Percentiles rank a stretch among this genome's conserved stretches.
These are phyloP conservation scores for Sceloporus tristichus DNA, from an alignment of 2,113 vertebrate species.

Conservation along the genomic window DNA sequence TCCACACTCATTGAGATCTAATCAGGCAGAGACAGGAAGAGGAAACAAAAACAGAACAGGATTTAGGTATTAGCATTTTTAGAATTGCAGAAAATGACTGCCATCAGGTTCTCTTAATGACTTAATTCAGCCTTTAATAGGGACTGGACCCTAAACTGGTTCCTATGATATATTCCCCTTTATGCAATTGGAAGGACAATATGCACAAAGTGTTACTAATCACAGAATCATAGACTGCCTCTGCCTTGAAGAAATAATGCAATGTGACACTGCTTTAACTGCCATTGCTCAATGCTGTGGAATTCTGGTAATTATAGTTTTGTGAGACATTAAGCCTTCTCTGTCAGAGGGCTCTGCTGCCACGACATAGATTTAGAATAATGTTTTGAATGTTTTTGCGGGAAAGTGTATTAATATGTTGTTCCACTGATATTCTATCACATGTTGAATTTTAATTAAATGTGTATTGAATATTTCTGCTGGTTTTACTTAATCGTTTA, in stretches of 20 bases:
- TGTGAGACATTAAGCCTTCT: too few species aligned
- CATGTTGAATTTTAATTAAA: slow-evolving; percentile 12
- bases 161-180: not conserved
- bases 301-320: too few species aligned
- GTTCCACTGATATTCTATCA: accelerated
- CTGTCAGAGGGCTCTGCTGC: too few species aligned
- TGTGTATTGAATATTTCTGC: slow-evolving; percentile 4
- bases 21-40: slow-evolving; percentile 23
- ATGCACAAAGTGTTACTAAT: not conserved
- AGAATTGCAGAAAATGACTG: accelerated
- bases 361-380: too few species aligned
- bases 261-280: too few species aligned
- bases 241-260: too few species aligned
- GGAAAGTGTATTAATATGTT: not conserved
- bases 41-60: slow-evolving; percentile 28
- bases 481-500: not conserved
- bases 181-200: not conserved
- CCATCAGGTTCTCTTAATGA: not conserved
- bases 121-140: not conserved
- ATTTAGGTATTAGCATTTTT: not conserved
- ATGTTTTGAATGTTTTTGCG: not conserved
- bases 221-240: too few species aligned
- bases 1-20: slow-evolving; percentile 97
- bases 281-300: too few species aligned
- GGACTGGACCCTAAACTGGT: not conserved